Evolutionary conservation across 2,113 vertebrate species (phyloP).

Genomic region (Hipposideros armiger): DNA sequence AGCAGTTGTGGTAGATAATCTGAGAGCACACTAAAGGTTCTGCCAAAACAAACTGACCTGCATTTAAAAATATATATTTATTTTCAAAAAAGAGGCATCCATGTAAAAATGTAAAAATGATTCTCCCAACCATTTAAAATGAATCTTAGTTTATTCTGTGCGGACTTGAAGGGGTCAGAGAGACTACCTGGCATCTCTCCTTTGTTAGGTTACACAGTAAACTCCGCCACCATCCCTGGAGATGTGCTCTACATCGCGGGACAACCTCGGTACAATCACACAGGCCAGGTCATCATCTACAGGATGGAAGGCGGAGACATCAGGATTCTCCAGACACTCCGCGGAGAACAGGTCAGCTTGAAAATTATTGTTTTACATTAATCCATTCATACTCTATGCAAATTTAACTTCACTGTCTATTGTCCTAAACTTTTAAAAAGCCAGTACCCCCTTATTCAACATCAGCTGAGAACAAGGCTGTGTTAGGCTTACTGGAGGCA

Average conservation of each 20-base stretch:
- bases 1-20: neutral
- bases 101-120: neutral
- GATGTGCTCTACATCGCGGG: conserved; percentile 94
- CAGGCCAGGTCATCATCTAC: conserved; percentile 95
- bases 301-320: conserved; percentile 87
- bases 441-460: neutral
- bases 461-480: accelerated
- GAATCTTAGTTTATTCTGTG: neutral
- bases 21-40: neutral
- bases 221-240: conserved; percentile 90
- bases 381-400: neutral
- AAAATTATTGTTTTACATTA: neutral
- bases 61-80: neutral
- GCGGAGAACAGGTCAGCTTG: conserved; percentile 94
- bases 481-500: neutral
- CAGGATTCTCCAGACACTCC: conserved; percentile 91
- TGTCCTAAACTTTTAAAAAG: neutral
- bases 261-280: conserved; percentile 97
- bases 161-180: too few species aligned
- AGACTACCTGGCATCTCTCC: conserved; percentile 19
- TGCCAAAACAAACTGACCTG: neutral
- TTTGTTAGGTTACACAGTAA: conserved; percentile 94
- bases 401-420: neutral
- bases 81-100: neutral
- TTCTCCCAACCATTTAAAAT: neutral